Base-by-base conservation (phyloP, 2,888 invertebrate species). In the Xanthorhoe spadicearia region DNA sequence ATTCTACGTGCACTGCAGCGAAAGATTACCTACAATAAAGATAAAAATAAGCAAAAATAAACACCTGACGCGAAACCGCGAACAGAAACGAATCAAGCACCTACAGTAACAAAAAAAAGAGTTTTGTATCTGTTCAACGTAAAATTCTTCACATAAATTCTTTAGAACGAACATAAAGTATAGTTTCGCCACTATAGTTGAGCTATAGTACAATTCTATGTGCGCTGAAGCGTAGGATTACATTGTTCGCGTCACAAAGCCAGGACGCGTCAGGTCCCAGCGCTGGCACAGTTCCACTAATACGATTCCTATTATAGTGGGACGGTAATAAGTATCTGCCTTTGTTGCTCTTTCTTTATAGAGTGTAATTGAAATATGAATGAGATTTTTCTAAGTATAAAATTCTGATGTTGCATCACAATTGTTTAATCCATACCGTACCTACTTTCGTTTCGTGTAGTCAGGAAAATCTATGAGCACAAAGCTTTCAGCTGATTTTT, bases 281-380 rank as follows among this genome's bases (percentile, higher is more conserved):
- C 68, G 66, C 70, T 74, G 74, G 70, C 72, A 69, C 56, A 32
- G 70, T 70, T 74, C 74, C 71, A 74, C 73, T 74, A 74, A 76
- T 76, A 74, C 70, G 65, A 74, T 72, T 70, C 64, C 71, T 72
- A 72, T 73, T 74, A 75, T 71, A 68, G 69, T 61, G 63, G 49
- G 70, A 51, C 60, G 43, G 60, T 61, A 58, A 49, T 51, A 58
- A 62, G 64, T 63, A 63, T 68, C 56, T 65, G 60, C 35, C 59
- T 66, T 66, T 64, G 61, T 70, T 64, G 55, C 59, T 61, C 53
- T 62, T 61, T 28, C 13, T 52, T 52, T 59, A 46, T 53, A 52
- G n/a, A 38, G 17, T 23, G n/a, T 60, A 51, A 55, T 46, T 38
- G 32, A 52, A 60, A 32, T 50, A 35, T 58, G 17, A 9, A 52